phyloP scores from a whole-genome alignment of 2,797 vertebrate species.

The Clarias fuscus region DNA sequence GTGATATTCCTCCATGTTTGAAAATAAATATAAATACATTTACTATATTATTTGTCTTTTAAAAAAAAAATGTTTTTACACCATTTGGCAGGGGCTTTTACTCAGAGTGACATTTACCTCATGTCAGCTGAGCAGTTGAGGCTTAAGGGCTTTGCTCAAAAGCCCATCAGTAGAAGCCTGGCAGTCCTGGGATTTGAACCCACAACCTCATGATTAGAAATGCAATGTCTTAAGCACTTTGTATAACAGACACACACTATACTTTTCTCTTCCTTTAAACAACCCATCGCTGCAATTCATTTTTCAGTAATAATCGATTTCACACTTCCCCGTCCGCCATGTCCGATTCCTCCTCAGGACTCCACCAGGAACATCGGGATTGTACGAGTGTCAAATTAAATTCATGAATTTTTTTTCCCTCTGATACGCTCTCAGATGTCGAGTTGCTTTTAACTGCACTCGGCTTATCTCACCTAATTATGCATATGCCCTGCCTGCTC shows the following conservation, averaged over 20 bases:
- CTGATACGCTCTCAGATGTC: background rate
- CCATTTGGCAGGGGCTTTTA: background rate
- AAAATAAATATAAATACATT: background rate
- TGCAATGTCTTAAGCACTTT: background rate
- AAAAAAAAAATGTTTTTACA: background rate
- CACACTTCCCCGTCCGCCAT: background rate
- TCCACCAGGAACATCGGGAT: background rate
- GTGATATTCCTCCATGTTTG: background rate
- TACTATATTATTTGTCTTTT: background rate
- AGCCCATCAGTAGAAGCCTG: background rate
- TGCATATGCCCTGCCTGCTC: background rate
- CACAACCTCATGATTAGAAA: background rate
- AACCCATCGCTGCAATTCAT: background rate
- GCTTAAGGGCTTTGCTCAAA: background rate
- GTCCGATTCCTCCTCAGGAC: background rate
- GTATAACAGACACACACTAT: background rate
- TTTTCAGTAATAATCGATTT: background rate
- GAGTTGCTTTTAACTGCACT: background rate
- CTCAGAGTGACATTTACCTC: background rate
- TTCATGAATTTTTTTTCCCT: background rate
- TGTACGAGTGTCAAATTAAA: background rate
- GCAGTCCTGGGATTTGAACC: background rate
- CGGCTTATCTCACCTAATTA: background rate
- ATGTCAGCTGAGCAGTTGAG: background rate
- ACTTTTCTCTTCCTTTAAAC: background rate